Evolutionary conservation across 2,113 vertebrate species (phyloP).

Genomic region (Calidris pygmaea): DNA sequence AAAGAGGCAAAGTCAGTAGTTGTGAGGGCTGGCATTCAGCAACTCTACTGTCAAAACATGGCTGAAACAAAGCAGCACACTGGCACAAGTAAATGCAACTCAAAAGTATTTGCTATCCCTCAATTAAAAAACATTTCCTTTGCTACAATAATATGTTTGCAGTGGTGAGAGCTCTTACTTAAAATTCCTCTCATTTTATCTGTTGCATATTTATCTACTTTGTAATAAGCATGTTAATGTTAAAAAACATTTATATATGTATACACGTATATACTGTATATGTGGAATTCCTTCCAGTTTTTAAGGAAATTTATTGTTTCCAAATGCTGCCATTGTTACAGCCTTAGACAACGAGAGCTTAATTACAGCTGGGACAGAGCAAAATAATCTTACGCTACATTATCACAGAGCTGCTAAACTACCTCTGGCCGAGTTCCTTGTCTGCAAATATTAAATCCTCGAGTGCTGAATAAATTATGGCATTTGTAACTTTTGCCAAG

Average conservation of each 20-base stretch:
- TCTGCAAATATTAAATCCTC: not conserved
- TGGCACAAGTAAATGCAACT: slow-evolving; percentile 41
- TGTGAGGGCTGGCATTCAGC: not conserved
- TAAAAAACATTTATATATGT: not conserved
- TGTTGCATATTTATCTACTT: not conserved
- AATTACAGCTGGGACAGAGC: not conserved
- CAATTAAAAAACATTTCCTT: not conserved
- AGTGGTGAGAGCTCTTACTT: not conserved
- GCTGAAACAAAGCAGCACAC: slow-evolving; percentile 9
- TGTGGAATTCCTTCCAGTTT: not conserved
- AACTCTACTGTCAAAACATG: not conserved
- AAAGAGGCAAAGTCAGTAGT: not conserved
- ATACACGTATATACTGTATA: not conserved
- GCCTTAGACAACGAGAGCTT: not conserved
- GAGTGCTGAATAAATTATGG: not conserved
- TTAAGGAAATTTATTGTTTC: not conserved
- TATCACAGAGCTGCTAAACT: not conserved
- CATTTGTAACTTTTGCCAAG: not conserved
- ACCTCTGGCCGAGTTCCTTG: not conserved
- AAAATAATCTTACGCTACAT: not conserved
- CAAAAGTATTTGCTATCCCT: slow-evolving; percentile 14
- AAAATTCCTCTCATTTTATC: not conserved
- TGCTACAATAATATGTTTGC: slow-evolving; percentile 12
- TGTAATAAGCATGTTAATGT: not conserved
- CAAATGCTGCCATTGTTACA: not conserved